Percentiles rank a stretch among this genome's conserved stretches.
Evolutionary conservation across 2,113 vertebrate genomes (phyloP).

Genomic region (Myrmecobius fasciatus): DNA sequence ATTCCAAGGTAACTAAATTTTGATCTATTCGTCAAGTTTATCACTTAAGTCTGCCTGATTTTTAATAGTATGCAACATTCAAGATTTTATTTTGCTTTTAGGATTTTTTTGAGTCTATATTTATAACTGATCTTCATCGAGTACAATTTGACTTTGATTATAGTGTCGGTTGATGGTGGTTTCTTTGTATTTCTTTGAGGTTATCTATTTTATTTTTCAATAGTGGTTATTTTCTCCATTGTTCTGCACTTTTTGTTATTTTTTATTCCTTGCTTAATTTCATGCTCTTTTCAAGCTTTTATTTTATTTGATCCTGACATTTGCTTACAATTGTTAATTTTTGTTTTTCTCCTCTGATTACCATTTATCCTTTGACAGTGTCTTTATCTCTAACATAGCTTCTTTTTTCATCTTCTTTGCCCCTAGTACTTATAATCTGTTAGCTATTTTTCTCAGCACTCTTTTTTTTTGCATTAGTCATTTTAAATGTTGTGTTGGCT

Average conservation of each 20-base stretch:
- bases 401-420: background rate
- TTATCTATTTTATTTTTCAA: background rate
- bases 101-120: background rate
- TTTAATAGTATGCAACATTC: background rate
- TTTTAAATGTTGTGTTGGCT: background rate
- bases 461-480: background rate
- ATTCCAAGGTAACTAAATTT: background rate
- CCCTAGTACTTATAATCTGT: background rate
- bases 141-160: background rate
- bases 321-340: background rate
- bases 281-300: background rate
- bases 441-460: background rate
- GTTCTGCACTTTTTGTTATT: background rate
- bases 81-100: background rate
- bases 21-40: background rate
- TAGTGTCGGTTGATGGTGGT: background rate
- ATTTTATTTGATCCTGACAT: background rate
- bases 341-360: background rate
- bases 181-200: background rate
- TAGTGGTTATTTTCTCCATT: background rate
- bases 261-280: background rate
- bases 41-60: background rate
- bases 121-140: background rate
- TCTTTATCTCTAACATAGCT: background rate
- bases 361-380: background rate